These are phyloP conservation scores for Hydractinia symbiolongicarpus DNA, from an alignment of 30 jellyfish, hydroid and myxozoan species.

Conservation along the genomic window DNA sequence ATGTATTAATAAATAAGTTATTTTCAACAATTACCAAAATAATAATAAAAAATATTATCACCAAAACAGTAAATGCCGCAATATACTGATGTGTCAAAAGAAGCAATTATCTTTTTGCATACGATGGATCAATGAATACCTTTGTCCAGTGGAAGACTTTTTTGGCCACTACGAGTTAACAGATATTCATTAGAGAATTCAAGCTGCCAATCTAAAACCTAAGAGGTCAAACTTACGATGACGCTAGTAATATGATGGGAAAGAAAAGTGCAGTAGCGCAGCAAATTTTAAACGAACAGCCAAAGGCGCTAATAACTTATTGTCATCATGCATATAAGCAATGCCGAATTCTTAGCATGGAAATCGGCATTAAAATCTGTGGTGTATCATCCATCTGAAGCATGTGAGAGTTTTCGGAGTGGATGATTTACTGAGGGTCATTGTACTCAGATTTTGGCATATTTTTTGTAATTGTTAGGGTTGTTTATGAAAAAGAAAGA, in stretches of 20 bases:
- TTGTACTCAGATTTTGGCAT: no score
- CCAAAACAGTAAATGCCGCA: no score
- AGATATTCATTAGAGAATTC: slow-evolving; percentile 24
- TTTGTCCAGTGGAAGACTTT: slow-evolving; percentile 25
- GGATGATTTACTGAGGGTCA: no score
- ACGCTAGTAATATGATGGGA: slow-evolving; percentile 36
- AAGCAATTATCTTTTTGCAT: slow-evolving; percentile 35
- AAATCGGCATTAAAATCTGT: not conserved
- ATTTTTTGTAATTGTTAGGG: no score
- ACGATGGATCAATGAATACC: slow-evolving; percentile 33
- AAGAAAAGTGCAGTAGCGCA: slow-evolving; percentile 29
- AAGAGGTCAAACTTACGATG: slow-evolving; percentile 34
- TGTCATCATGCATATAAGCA: slow-evolving; percentile 1
- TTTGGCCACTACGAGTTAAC: slow-evolving; percentile 35
- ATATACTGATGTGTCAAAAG: slow-evolving; percentile 30
- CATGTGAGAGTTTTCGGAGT: not conserved
- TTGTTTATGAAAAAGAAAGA: no score
- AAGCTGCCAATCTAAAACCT: slow-evolving; percentile 25
- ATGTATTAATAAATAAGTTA: no score
- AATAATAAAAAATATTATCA: no score
- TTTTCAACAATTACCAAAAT: no score
- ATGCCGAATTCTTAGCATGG: not conserved
- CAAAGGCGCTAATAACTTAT: slow-evolving; percentile 23
- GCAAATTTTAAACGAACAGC: slow-evolving; percentile 24
- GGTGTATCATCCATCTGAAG: slow-evolving; percentile 6